phyloP scores from a whole-genome alignment of 2,113 vertebrate genomes.

The Rhinichthys klamathensis region DNA sequence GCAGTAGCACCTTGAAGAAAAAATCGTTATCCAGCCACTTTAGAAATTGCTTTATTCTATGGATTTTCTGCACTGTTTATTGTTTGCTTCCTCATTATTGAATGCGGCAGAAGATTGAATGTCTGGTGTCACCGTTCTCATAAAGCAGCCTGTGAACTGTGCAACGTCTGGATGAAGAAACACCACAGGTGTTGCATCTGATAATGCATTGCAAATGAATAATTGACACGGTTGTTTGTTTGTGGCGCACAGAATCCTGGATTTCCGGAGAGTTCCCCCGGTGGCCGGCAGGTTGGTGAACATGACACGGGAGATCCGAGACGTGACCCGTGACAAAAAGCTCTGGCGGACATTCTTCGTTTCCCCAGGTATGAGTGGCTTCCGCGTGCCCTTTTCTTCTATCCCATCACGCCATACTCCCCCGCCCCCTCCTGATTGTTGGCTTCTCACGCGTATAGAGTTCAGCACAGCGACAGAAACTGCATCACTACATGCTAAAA shows the following conservation, averaged over 20 bases:
- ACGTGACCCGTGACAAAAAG: constrained; percentile 93
- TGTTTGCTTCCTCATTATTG: constrained; percentile 22
- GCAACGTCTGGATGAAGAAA: background rate
- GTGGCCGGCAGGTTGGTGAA: constrained; percentile 93
- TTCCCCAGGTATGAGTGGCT: constrained; percentile 77
- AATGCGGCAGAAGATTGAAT: constrained; percentile 13
- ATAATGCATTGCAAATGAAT: background rate
- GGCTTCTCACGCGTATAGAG: constrained; percentile 32
- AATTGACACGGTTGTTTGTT: background rate
- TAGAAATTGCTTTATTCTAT: constrained; percentile 21
- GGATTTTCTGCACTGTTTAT: constrained; percentile 16
- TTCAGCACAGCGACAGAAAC: background rate
- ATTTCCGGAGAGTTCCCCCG: constrained; percentile 93
- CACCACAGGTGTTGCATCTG: background rate
- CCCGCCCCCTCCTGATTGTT: background rate
- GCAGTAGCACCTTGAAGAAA: constrained; percentile 37
- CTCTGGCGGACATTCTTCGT: constrained; percentile 96
- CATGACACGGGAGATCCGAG: constrained; percentile 95
- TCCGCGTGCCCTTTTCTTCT: constrained; percentile 20
- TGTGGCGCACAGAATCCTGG: constrained; percentile 82
- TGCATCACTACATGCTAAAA: background rate
- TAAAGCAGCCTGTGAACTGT: background rate
- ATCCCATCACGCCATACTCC: background rate
- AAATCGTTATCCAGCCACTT: constrained; percentile 31
- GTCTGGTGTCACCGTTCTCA: constrained; percentile 17